Base-by-base conservation (phyloP, 2,888 invertebrate species). In the Nudaria mundana region DNA sequence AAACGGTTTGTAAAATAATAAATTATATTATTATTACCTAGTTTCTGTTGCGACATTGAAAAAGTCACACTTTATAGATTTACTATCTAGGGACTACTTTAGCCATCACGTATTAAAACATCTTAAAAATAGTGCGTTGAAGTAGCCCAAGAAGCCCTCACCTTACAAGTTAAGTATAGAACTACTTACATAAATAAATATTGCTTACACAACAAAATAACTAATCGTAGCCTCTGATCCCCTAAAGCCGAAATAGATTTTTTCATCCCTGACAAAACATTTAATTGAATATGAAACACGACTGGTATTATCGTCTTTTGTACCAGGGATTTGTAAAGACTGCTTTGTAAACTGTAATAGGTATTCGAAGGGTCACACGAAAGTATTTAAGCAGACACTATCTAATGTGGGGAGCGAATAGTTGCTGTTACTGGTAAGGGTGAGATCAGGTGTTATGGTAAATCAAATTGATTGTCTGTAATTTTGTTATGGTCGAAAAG, bases 241-340 rank as follows among this genome's bases (percentile, higher is more conserved):
- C 71, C 71, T 71, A 63, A 81, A 77, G 73, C 76, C 75, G 41
- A 65, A 74, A 91, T 90, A 90, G 88, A 90, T 91, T 91, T 90
- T 91, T 91, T 81, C 68, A 71, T 80, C 81, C 81, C 74, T 71
- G 63, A 80, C 82, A 82, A 81, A 87, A 85, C 91, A 91, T 91
- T 91, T 92, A 92, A 92, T 92, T 92, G 92, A 92, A 92, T 92
- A 92, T 91, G 91, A 91, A 92, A 91, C 90, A 86, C n/a, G 74
- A 73, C 66, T 63, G 81, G 88, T 71, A 83, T 88, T 89, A 87
- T 67, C 79, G 69, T 87, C 81, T 81, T 89, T 89, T 89, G 85
- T 87, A 64, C 61, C 56, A 54, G 59, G 84, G 85, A 80, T 85
- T 85, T 82, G 68, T 63, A 55, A 63, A 81, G 81, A 81, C 81